Conservation (phyloP, 2,113 vertebrate species). For the Paramisgurnus dabryanus region DNA sequence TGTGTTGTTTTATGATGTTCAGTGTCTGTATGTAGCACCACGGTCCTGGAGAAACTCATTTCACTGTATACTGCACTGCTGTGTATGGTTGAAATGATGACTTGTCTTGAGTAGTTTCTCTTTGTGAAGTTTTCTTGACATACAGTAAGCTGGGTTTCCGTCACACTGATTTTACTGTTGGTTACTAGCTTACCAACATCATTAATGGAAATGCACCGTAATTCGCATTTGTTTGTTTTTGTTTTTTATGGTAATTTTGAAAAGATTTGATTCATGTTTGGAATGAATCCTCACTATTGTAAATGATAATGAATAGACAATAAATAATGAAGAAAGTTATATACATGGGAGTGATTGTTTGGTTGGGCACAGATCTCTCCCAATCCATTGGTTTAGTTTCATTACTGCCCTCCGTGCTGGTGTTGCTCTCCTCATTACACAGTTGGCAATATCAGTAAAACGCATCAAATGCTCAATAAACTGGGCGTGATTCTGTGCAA, state of each 20-base stretch:
- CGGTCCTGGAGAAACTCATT: too few relatives aligned
- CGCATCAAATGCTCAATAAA: constrained; percentile 40
- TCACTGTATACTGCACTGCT: too few relatives aligned
- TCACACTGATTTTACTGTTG: too few relatives aligned
- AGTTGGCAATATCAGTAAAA: constrained; percentile 29
- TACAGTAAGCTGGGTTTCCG: too few relatives aligned
- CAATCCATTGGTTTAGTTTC: constrained; percentile 33
- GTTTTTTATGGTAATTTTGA: too few relatives aligned
- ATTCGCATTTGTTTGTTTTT: too few relatives aligned
- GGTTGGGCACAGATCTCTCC: constrained; percentile 32
- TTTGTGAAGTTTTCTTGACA: constrained; percentile 33
- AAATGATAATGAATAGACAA: constrained; percentile 37
- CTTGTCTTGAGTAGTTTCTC: background rate
- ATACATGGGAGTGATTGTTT: constrained; percentile 40
- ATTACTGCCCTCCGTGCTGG: constrained; percentile 38
- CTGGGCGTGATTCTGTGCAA: constrained; percentile 25
- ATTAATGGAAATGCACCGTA: too few relatives aligned
- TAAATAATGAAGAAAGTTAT: constrained; percentile 43
- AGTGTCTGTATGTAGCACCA: too few relatives aligned
- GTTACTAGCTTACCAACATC: too few relatives aligned
- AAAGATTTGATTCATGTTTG: too few relatives aligned
- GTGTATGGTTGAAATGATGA: too few relatives aligned
- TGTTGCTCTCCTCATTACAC: constrained; percentile 31
- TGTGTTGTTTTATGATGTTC: too few relatives aligned
- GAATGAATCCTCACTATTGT: background rate